Conservation (phyloP, 2,888 invertebrate species). For the Yponomeuta cagnagella region DNA sequence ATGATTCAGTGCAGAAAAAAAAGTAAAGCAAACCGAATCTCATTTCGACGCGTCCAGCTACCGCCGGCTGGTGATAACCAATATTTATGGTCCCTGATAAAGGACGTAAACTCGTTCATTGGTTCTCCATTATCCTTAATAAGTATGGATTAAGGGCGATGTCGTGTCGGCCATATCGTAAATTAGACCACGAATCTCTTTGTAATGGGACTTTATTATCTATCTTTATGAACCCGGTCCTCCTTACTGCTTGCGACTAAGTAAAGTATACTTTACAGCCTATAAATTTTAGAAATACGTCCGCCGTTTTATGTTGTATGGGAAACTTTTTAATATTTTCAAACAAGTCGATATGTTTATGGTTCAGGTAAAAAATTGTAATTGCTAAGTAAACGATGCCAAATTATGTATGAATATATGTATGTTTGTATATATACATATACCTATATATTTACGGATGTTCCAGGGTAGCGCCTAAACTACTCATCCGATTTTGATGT, state of each 20-base stretch:
- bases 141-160: slow-evolving; percentile 70
- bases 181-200: slow-evolving; percentile 59
- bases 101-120: slow-evolving; percentile 63
- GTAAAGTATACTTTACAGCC: slow-evolving; percentile 62
- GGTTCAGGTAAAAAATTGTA: neutral
- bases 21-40: slow-evolving; percentile 40
- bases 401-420: too few relatives aligned
- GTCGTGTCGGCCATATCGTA: slow-evolving; percentile 51
- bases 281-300: slow-evolving; percentile 36
- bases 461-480: too few relatives aligned
- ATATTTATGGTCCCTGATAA: slow-evolving; percentile 63
- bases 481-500: too few relatives aligned
- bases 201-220: slow-evolving; percentile 61
- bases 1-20: neutral
- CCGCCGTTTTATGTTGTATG: neutral
- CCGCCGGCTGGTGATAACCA: slow-evolving; percentile 28
- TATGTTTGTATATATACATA: too few relatives aligned
- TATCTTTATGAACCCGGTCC: slow-evolving; percentile 42
- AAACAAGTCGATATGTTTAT: neutral
- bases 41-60: slow-evolving; percentile 59
- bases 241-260: slow-evolving; percentile 35
- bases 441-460: too few relatives aligned
- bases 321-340: neutral
- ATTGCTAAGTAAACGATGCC: too few relatives aligned
- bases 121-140: slow-evolving; percentile 72